A percentile compares a stretch with the other conserved stretches of the same genome.
phyloP scores from a whole-genome alignment of 2,797 vertebrate genomes.

The Coregonus sp. region DNA sequence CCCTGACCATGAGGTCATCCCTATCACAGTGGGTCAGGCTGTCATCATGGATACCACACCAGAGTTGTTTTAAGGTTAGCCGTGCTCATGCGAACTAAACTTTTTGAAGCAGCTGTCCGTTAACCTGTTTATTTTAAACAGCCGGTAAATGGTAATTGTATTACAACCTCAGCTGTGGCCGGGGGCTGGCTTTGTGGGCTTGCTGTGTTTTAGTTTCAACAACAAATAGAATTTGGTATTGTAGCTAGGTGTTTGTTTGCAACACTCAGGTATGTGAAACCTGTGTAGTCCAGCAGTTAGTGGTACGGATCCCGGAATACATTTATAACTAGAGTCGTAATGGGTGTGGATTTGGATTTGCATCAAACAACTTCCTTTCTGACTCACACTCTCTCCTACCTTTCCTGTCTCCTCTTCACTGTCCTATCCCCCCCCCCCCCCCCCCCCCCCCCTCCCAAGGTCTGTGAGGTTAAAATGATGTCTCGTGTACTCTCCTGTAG shows the following conservation, averaged over 20 bases:
- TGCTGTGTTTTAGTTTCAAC: background rate
- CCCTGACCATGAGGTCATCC: background rate
- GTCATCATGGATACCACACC: background rate
- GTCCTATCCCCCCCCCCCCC: background rate
- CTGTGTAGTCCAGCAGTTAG: background rate
- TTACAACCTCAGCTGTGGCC: slow-evolving; percentile 1
- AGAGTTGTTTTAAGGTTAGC: slow-evolving; percentile 4
- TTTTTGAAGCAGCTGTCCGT: slow-evolving; percentile 4
- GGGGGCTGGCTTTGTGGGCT: background rate
- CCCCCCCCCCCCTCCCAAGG: background rate
- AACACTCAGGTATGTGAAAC: background rate
- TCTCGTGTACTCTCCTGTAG: background rate
- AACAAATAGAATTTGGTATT: background rate
- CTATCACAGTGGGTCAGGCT: background rate
- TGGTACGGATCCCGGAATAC: too few relatives aligned
- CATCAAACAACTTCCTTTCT: too few relatives aligned
- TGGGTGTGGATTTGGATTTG: too few relatives aligned
- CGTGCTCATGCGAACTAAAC: background rate
- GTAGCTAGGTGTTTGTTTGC: slow-evolving; percentile 8
- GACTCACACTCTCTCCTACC: slow-evolving; percentile 24
- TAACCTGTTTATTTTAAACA: slow-evolving; percentile 19
- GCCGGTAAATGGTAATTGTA: slow-evolving; percentile 14
- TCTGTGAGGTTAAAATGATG: too few relatives aligned
- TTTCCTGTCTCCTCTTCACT: background rate
- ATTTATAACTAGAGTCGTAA: too few relatives aligned